Evolutionary conservation across 1,140 invertebrate species (phyloP), one percentile per base, ranked within the genome.

Genomic region (Solenopsis invicta): DNA sequence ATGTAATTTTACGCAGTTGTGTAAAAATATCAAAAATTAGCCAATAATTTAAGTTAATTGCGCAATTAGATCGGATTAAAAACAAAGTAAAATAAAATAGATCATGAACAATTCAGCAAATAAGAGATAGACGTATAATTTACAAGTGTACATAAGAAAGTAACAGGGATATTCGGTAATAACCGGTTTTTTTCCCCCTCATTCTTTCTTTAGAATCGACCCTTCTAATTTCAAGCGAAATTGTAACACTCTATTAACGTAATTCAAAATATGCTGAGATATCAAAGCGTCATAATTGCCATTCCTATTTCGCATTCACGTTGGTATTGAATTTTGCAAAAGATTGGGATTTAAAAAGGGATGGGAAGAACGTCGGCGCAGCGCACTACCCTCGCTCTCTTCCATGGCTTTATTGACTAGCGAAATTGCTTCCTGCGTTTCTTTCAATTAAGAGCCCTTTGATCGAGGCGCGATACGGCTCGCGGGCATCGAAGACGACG

Each of bases 401-500:
- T 59, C 77, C 48, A 54, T 72, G 24, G 21, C 54, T 72, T 82
- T 82, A 82, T 82, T 82, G 80, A 82, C 80, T 82, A 54, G 67
- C 67, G 67, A 74, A 82, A 82, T 82, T 82, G 80, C 80, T 82
- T 74, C 41, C 67, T 74, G 54, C 80, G 80, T 84, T 75, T 84
- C 80, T 84, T 84, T 84, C 80, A 84, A 75, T 84, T 84, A 84
- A 84, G 69, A 61, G 54, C 69, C 54, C 80, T 75, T 84, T 84
- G 80, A 84, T 84, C 69, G 69, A 62, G 80, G 80, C 80, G 80
- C 80, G 80, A 82, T 82, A 82, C 80, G 75, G 74, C 72, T 76
- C 84, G 48, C 59, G 61, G 84, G 84, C 75, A 78, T 77, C 74
- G 84, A 85, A 76, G 84, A 85, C 84, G 84, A 85, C 82, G 82